Evolutionary conservation across 2,797 vertebrate genomes (phyloP).

Genomic region (Aulostomus chinensis): DNA sequence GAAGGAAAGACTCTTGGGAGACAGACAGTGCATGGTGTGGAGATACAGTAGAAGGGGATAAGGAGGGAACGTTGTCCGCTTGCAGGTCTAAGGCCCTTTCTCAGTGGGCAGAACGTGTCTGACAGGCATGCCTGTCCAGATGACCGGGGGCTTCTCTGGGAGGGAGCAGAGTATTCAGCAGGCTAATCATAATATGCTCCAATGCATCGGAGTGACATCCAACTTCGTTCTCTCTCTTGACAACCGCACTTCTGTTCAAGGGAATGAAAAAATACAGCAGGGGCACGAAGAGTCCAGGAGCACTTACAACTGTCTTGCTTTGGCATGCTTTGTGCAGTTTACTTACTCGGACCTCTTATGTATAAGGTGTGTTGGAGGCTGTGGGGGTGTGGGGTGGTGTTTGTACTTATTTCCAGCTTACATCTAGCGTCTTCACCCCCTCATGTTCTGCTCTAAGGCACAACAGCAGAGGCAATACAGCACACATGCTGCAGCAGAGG

Average conservation of each 20-base stretch:
- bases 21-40: conserved; percentile 50
- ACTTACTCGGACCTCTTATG: neutral
- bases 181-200: conserved; percentile 60
- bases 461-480: conserved; percentile 28
- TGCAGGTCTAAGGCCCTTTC: conserved; percentile 42
- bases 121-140: conserved; percentile 41
- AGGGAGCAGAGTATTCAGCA: conserved; percentile 52
- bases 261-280: neutral
- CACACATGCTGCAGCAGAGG: conserved; percentile 70
- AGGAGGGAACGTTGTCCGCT: conserved; percentile 19
- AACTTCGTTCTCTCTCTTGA: conserved; percentile 26
- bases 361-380: neutral
- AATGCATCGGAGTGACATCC: conserved; percentile 39
- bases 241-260: conserved; percentile 18
- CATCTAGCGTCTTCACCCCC: conserved; percentile 13
- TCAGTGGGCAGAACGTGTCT: conserved; percentile 48
- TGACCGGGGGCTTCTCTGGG: conserved; percentile 41
- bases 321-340: neutral
- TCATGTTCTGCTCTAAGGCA: conserved; percentile 46
- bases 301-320: no score
- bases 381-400: neutral
- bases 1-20: conserved; percentile 64
- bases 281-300: no score
- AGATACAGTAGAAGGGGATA: conserved; percentile 17
- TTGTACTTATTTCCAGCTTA: conserved; percentile 5